Conservation (phyloP, 1,140 invertebrate species). For the Aplysia californica region DNA sequence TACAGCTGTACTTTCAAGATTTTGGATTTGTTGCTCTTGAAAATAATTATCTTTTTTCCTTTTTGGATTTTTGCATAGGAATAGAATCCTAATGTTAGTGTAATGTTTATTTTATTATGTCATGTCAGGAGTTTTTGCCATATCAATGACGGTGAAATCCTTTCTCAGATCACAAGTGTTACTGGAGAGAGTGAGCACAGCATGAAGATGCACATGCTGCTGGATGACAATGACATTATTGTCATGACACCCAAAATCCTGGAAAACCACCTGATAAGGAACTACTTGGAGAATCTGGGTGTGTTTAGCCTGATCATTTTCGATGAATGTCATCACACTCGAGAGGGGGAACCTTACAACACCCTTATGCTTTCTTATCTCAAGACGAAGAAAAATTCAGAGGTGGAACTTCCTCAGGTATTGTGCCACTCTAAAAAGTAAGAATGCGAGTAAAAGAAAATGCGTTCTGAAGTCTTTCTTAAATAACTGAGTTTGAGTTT, state of each 20-base stretch:
- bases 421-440: background rate
- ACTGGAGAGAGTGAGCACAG: conserved; percentile 42
- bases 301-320: conserved; percentile 52
- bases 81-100: too few species aligned
- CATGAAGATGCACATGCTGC: conserved; percentile 39
- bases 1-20: too few species aligned
- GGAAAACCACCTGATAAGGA: conserved; percentile 43
- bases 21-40: too few species aligned
- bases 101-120: background rate
- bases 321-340: conserved; percentile 66
- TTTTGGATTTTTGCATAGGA: too few species aligned
- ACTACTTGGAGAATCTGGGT: conserved; percentile 25
- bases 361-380: conserved; percentile 54
- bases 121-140: background rate
- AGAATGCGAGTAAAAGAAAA: background rate
- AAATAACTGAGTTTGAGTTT: background rate
- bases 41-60: too few species aligned
- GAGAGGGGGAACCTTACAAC: conserved; percentile 59
- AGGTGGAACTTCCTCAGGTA: conserved; percentile 37
- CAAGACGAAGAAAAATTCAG: conserved; percentile 30
- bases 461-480: background rate
- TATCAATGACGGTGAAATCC: background rate
- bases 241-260: conserved; percentile 57
- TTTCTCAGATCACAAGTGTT: conserved; percentile 13
- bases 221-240: conserved; percentile 40